Percentiles rank a stretch among this genome's conserved stretches.
Evolutionary conservation across 2,797 vertebrate genomes (phyloP).

Genomic region (Hypotaenidia philippensis): DNA sequence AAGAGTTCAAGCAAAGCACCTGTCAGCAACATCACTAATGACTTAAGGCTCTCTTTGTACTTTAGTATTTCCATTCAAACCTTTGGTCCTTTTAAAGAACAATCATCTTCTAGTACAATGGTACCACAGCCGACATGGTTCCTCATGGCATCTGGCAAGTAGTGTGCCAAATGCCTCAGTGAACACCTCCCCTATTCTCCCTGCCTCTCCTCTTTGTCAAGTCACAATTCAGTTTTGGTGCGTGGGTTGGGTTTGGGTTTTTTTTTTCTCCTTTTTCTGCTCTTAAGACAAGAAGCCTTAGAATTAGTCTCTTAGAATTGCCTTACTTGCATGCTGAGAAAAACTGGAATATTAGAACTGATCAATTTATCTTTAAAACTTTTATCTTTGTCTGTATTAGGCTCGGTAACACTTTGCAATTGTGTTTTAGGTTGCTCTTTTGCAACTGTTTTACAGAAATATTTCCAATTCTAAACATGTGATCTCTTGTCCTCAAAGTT

Average conservation of each 20-base stretch:
- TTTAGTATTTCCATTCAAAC: not conserved
- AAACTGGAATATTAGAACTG: not conserved
- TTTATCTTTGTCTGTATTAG: not conserved
- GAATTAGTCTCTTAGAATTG: not conserved
- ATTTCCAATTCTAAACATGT: not conserved
- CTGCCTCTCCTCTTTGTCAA: not conserved
- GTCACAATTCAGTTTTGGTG: not conserved
- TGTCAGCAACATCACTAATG: not conserved
- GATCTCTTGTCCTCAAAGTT: not conserved
- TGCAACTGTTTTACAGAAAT: not conserved
- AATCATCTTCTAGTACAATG: not conserved
- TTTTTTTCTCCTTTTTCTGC: not conserved
- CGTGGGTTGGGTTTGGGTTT: accelerated
- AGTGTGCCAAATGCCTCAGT: not conserved
- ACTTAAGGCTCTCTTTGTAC: not conserved
- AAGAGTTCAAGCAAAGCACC: not conserved
- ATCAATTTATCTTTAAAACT: not conserved
- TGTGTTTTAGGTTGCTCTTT: not conserved
- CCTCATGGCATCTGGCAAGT: not conserved
- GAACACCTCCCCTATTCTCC: not conserved
- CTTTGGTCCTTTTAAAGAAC: not conserved
- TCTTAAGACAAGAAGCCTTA: not conserved
- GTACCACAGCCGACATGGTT: not conserved
- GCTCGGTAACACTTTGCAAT: not conserved
- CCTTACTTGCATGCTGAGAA: not conserved